These are phyloP conservation scores for Cavia porcellus DNA, from an alignment of 2,113 vertebrate genomes.

Conservation along the genomic window DNA sequence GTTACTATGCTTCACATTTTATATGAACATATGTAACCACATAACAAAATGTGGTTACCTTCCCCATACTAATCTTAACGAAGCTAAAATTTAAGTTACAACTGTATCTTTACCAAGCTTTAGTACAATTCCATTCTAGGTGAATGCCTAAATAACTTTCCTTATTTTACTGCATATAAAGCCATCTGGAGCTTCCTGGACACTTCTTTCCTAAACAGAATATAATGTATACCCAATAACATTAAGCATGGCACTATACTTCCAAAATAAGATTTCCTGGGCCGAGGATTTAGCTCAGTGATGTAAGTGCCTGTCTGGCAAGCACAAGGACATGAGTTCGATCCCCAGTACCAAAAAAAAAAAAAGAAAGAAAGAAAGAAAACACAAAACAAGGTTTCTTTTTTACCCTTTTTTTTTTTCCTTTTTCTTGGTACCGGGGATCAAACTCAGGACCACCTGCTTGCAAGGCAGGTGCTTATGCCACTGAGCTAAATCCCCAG, in stretches of 20 bases:
- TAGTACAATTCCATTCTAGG: slow-evolving; percentile 2
- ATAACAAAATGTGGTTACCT: background rate
- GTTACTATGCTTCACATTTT: slow-evolving; percentile 3
- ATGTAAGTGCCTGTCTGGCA: too few relatives aligned
- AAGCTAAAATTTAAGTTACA: background rate
- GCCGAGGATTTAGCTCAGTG: too few relatives aligned
- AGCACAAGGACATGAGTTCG: too few relatives aligned
- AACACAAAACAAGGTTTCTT: too few relatives aligned
- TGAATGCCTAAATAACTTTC: slow-evolving; percentile 34
- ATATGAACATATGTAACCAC: background rate
- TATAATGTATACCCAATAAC: slow-evolving; percentile 9
- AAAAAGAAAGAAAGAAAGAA: too few relatives aligned
- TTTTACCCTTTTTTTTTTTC: too few relatives aligned
- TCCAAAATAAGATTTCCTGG: slow-evolving; percentile 19
- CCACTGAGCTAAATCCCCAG: too few relatives aligned
- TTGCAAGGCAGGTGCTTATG: too few relatives aligned
- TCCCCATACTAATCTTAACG: slow-evolving; percentile 28
- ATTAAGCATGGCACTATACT: slow-evolving; percentile 16
- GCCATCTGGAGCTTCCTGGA: background rate
- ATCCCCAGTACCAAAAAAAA: too few relatives aligned
- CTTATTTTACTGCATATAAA: slow-evolving; percentile 34
- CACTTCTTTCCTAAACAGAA: slow-evolving; percentile 12
- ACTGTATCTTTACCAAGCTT: slow-evolving; percentile 20
- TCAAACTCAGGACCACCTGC: too few relatives aligned
- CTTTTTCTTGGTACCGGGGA: too few relatives aligned